Percentiles rank a stretch among this genome's conserved stretches.
These are phyloP conservation scores for Leucoma salicis DNA, from an alignment of 2,888 invertebrate species.

Conservation along the genomic window DNA sequence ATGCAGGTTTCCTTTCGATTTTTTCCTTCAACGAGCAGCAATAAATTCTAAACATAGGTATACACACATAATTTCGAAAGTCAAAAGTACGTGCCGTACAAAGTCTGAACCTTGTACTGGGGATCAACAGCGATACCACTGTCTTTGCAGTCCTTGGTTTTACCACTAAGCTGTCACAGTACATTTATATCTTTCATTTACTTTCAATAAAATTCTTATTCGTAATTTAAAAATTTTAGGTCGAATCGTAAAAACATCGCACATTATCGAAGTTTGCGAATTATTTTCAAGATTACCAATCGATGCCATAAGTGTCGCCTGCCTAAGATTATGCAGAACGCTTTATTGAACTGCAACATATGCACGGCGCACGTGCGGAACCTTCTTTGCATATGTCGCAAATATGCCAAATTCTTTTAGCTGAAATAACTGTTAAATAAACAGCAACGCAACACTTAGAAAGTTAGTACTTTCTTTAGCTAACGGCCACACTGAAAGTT, in stretches of 20 bases:
- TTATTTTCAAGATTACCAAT: slow-evolving; percentile 18
- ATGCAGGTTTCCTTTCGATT: too few relatives aligned
- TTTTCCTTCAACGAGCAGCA: too few relatives aligned
- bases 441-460: slow-evolving; percentile 4
- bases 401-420: slow-evolving; percentile 13
- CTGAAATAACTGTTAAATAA: slow-evolving; percentile 5
- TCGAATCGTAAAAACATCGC: neutral
- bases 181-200: too few relatives aligned
- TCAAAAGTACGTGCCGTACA: too few relatives aligned
- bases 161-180: too few relatives aligned
- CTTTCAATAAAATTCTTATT: too few relatives aligned
- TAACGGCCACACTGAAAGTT: neutral
- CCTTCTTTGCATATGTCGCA: slow-evolving; percentile 33
- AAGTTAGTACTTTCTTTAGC: neutral
- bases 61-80: too few relatives aligned
- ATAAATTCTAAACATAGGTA: too few relatives aligned
- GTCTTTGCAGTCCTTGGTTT: too few relatives aligned
- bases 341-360: slow-evolving; percentile 5
- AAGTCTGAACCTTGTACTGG: too few relatives aligned
- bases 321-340: slow-evolving; percentile 35
- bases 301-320: slow-evolving; percentile 64
- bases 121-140: too few relatives aligned
- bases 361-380: slow-evolving; percentile 22
- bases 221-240: too few relatives aligned
- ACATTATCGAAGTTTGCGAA: slow-evolving; percentile 10